These are phyloP conservation scores for Junco hyemalis DNA, from an alignment of 2,113 vertebrate species.

Conservation along the genomic window DNA sequence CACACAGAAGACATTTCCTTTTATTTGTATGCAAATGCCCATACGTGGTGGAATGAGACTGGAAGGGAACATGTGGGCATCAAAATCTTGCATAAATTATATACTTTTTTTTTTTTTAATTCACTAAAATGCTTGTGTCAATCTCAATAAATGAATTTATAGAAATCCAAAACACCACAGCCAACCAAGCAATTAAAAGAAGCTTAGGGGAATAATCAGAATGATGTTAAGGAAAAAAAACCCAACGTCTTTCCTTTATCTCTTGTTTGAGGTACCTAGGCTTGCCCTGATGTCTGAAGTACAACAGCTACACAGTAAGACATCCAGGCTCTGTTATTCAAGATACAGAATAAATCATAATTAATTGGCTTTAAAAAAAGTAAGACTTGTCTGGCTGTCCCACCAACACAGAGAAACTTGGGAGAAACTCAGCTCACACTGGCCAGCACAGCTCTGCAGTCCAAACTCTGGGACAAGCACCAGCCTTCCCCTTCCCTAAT, in stretches of 20 bases:
- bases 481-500: neutral
- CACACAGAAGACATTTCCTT: neutral
- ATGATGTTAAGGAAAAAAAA: neutral
- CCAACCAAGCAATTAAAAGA: neutral
- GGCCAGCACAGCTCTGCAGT: neutral
- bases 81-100: neutral
- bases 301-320: neutral
- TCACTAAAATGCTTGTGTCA: neutral
- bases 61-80: neutral
- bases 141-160: neutral
- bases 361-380: neutral
- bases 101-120: neutral
- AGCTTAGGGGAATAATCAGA: neutral
- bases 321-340: fast-evolving
- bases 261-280: neutral
- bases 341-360: neutral
- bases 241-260: neutral
- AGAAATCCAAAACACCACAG: neutral
- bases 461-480: neutral
- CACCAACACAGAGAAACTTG: neutral
- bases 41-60: neutral
- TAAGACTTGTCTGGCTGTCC: neutral
- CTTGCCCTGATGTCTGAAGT: neutral
- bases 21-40: constrained; percentile 6
- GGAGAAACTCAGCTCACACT: fast-evolving